Evolutionary conservation across 2,888 invertebrate genomes (phyloP).

Genomic region (Limnephilus auricula): DNA sequence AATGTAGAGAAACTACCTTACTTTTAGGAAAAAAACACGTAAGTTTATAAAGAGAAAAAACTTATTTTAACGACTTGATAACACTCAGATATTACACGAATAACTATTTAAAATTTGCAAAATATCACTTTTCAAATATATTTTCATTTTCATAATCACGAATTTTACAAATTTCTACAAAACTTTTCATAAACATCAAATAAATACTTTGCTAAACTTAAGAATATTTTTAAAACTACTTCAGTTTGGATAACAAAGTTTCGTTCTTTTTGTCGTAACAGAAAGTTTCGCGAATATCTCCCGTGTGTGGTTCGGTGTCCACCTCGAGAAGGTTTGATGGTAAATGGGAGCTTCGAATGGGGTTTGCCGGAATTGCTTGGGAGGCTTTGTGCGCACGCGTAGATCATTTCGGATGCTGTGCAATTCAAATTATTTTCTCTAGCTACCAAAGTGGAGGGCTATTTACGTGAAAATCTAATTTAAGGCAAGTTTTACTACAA

Average conservation of each 20-base stretch:
- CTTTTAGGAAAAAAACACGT: neutral
- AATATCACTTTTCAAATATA: neutral
- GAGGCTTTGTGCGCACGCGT: conserved; percentile 2
- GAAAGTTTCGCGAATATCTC: neutral
- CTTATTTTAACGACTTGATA: neutral
- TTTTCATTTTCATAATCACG: neutral
- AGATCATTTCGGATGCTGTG: conserved; percentile 19
- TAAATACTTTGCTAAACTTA: neutral
- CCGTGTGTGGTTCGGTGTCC: neutral
- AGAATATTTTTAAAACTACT: neutral
- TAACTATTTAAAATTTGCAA: neutral
- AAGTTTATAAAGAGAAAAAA: neutral
- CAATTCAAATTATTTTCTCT: neutral
- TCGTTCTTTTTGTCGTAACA: neutral
- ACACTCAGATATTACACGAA: neutral
- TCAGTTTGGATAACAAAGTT: neutral
- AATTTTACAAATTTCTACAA: neutral
- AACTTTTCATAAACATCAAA: neutral
- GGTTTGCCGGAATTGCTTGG: neutral
- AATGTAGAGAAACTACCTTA: no score
- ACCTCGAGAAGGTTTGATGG: conserved; percentile 14
- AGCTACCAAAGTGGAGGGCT: neutral
- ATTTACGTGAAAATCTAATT: neutral
- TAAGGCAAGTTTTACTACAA: neutral
- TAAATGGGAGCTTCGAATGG: neutral